Evolutionary conservation across 2,113 vertebrate genomes (phyloP), one percentile per base, ranked within the genome.

Genomic region (Gopherus evgoodei): DNA sequence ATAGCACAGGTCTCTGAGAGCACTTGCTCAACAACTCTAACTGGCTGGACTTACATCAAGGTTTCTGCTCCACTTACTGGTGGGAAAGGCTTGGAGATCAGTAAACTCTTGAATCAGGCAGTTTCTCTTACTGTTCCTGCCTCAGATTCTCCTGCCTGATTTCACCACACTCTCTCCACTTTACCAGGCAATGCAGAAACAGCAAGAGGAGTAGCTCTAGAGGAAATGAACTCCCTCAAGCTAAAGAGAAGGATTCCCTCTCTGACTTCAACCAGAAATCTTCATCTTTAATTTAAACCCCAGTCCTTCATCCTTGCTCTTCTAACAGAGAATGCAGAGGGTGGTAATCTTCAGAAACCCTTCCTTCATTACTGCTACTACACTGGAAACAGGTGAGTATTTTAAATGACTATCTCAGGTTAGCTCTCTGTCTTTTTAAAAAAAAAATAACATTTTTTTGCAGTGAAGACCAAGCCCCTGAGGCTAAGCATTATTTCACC

Each of bases 301-400:
- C 38, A 8, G 0, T 0, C 62, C 5, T 49, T 87, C 69, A 24
- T 1, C 1, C 1, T 87, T 88, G 38, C 1, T 16, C 81, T 83
- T 84, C 8, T 52, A 80, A n/a, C 38, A 24, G 57, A 81, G 53
- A n/a, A 10, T 16, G 42, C 14, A 38, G 1, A 83, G 12, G 4
- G 84, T 49, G 2, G 47, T 38, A 29, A 62, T 89, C 27, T 90
- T 27, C 56, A 84, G 29, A 84, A 90, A 3, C 4, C 69, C 92
- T 95, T 88, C 21, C 72, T 75, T 75, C 72, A 75, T 22, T 42
- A 24, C 2, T 88, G 50, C 91, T 95, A 85, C 19, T 90, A 75
- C 7, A 25, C 81, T 93, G 22, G n/a, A 83, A 38, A 8, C 3
- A 17, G 75, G 78, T 35, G 3, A 1, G 1, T 0, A 11, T 42